Evolutionary conservation across 2,113 vertebrate species (phyloP).

Genomic region (Sander vitreus): DNA sequence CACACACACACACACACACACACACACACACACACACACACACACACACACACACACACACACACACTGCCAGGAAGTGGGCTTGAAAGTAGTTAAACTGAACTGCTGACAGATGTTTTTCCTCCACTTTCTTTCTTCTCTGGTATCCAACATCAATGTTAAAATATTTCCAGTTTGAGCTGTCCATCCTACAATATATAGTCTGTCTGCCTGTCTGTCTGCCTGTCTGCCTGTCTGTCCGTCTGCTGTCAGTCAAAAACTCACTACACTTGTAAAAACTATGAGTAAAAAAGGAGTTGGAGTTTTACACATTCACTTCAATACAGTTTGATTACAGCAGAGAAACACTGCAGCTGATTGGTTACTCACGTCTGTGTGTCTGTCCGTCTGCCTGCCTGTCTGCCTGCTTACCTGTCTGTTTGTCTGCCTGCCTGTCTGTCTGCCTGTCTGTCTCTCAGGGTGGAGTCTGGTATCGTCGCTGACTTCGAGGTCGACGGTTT

Average conservation of each 20-base stretch:
- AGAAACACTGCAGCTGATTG: too few relatives aligned
- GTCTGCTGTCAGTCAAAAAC: background rate
- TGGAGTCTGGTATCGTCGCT: conserved; percentile 91
- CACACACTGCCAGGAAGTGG: conserved; percentile 3
- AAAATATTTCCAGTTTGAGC: background rate
- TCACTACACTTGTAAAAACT: too few relatives aligned
- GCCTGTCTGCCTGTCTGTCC: background rate
- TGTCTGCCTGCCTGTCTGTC: conserved; percentile 15
- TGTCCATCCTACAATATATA: background rate
- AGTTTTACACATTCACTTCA: too few relatives aligned
- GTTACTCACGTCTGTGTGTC: background rate
- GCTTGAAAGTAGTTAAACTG: background rate
- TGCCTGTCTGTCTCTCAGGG: conserved; percentile 39
- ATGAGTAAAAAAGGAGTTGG: too few relatives aligned
- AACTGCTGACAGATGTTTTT: conserved; percentile 31
- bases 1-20: conserved; percentile 1
- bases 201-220: background rate
- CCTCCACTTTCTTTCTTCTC: conserved; percentile 29
- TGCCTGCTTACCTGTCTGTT: background rate
- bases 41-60: conserved; percentile 24
- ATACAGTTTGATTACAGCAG: too few relatives aligned
- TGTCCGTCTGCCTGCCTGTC: too few relatives aligned
- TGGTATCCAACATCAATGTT: background rate
- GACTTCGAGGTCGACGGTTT: conserved; percentile 90
- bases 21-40: conserved; percentile 10